A percentile compares a stretch with the other conserved stretches of the same genome.
Conservation (phyloP, 2,797 vertebrate species). For the Gambelia wislizenii region DNA sequence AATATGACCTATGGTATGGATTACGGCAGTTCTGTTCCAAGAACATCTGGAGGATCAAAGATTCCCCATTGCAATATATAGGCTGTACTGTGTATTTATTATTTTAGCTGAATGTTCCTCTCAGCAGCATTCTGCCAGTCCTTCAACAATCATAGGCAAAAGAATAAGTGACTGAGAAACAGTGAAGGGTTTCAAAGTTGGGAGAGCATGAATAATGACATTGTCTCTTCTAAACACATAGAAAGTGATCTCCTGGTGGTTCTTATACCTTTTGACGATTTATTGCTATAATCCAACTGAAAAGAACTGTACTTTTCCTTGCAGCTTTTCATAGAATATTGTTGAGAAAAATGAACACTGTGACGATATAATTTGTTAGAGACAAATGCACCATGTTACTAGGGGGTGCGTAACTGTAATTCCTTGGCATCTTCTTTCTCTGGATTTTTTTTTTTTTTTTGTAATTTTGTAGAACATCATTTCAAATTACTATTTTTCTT, state of each 20-base stretch:
- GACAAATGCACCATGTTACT: not conserved
- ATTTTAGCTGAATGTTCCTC: not conserved
- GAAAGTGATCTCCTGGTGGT: not conserved
- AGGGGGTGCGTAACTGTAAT: slow-evolving; percentile 13
- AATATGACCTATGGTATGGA: not conserved
- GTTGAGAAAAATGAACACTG: slow-evolving; percentile 49
- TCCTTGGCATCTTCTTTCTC: slow-evolving; percentile 19
- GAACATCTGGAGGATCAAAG: not conserved
- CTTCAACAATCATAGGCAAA: not conserved
- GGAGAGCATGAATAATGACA: not conserved
- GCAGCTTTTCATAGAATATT: not conserved
- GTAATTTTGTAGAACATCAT: slow-evolving; percentile 48
- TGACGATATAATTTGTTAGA: slow-evolving; percentile 44
- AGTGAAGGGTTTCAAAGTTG: not conserved
- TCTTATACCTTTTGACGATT: not conserved
- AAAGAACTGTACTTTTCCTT: slow-evolving; percentile 26
- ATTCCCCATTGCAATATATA: not conserved
- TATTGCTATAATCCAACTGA: slow-evolving; percentile 12
- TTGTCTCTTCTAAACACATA: not conserved
- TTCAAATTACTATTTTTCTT: not conserved
- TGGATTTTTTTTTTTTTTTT: slow-evolving; percentile 13
- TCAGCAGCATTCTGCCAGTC: not conserved
- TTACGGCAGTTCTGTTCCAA: not conserved
- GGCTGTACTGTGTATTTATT: not conserved
- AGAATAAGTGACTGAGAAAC: not conserved